Evolutionary conservation across 2,797 vertebrate species (phyloP), one percentile per base, ranked within the genome.

Genomic region (Pangasius krempfi): DNA sequence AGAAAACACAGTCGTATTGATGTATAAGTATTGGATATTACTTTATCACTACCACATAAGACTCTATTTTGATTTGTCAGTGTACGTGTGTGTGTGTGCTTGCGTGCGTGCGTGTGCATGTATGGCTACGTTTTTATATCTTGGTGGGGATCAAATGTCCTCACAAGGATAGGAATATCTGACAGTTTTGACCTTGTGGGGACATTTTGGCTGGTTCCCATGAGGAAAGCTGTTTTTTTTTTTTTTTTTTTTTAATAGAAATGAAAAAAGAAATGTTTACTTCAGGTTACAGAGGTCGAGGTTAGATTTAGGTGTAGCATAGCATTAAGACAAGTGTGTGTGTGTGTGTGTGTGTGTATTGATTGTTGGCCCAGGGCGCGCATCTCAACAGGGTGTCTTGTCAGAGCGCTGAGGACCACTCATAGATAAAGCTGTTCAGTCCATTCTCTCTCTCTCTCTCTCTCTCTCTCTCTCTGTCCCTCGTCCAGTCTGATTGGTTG

Each of bases 301-400:
- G 52, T 54, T 54, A 54, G 52, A 54, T 16, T 54, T 54, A 16
- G 52, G 52, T 54, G 52, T 54, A 54, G 52, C 52, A 54, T 16
- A 54, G 52, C 14, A 16, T 54, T 16, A 54, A 54, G 44, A 44
- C 44, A 44, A 44, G 5, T 44, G 44, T 54, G 13, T 54, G 52
- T 54, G 52, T 40, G 79, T 81, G n/a, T 20, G 78, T 25, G 54
- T 60, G 75, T 93, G 93, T 94, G 92, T 95, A 95, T 95, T 92
- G 95, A 95, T 95, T 58, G 85, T 33, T 58, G 88, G 85, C 88
- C 84, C 88, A 58, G 80, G 91, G 5, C 0, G 70, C 54, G 72
- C 30, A 62, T 68, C 88, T 1, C 6, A 88, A 84, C 70, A 86
- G 92, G 91, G 84, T 52, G 80, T 52, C 84, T 78, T 62, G 85